Conservation (phyloP, 2,888 invertebrate species). For the Cheiracanthium punctorium region DNA sequence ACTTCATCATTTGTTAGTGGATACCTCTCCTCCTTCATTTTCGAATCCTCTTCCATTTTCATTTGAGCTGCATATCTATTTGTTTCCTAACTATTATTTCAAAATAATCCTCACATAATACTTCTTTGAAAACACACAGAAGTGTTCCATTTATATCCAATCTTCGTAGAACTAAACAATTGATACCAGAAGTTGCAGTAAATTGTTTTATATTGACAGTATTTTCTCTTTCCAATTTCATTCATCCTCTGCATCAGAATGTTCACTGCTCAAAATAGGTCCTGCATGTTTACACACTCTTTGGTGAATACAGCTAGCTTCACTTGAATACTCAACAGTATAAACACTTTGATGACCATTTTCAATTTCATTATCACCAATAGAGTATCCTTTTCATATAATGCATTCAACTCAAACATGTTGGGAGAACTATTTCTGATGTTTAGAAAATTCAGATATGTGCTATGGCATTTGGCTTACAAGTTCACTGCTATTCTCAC, state of each 20-base stretch:
- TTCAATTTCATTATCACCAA: too few species aligned
- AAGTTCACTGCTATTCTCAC: too few species aligned
- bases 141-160: background rate
- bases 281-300: background rate
- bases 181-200: background rate
- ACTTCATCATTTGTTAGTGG: background rate
- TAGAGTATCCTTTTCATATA: too few species aligned
- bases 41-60: background rate
- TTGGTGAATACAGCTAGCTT: background rate
- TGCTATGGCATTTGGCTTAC: too few species aligned
- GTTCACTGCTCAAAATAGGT: background rate
- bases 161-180: background rate
- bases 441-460: too few species aligned
- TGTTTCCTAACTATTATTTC: background rate
- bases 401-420: too few species aligned
- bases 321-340: background rate
- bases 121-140: conserved; percentile 1
- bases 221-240: background rate
- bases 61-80: background rate
- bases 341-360: too few species aligned
- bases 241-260: conserved; percentile 1
- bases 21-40: background rate
- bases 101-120: background rate
- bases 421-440: too few species aligned
- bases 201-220: background rate